Conservation (phyloP, 2,113 vertebrate species). For the Ceyx margarethae region DNA sequence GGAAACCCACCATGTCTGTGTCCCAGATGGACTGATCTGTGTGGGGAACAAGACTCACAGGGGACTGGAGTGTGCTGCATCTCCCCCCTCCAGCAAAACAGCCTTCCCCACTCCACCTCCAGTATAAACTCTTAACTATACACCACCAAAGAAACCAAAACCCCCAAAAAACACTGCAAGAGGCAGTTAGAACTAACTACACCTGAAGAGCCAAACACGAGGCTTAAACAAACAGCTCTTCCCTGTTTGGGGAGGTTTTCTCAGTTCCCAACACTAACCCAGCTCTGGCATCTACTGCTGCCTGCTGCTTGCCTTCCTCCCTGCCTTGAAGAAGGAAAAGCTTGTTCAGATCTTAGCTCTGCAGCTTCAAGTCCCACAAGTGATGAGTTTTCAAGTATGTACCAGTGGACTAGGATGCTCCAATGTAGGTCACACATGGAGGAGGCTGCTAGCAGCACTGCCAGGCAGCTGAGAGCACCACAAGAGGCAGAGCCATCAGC, state of each 20-base stretch:
- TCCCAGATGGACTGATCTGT: not conserved
- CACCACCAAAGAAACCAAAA: not conserved
- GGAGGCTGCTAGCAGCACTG: not conserved
- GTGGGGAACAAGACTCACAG: not conserved
- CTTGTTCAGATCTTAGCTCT: not conserved
- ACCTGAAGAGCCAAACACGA: fast-evolving
- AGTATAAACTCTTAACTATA: not conserved
- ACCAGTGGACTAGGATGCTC: not conserved
- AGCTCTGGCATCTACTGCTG: not conserved
- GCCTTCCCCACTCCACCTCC: not conserved
- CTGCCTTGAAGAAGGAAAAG: not conserved
- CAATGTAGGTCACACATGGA: not conserved
- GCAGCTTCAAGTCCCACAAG: not conserved
- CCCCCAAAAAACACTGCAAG: not conserved
- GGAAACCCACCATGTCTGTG: not conserved
- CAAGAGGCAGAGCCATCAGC: not conserved
- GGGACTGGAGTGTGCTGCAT: not conserved
- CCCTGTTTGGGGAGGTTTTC: not conserved
- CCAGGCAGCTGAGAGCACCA: not conserved
- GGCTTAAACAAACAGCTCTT: not conserved
- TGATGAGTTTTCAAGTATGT: not conserved
- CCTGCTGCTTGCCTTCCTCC: not conserved
- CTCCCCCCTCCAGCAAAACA: not conserved
- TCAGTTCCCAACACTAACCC: not conserved
- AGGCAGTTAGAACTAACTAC: not conserved